These are phyloP conservation scores for Euproctis similis DNA, from an alignment of 2,888 invertebrate species.

Conservation along the genomic window DNA sequence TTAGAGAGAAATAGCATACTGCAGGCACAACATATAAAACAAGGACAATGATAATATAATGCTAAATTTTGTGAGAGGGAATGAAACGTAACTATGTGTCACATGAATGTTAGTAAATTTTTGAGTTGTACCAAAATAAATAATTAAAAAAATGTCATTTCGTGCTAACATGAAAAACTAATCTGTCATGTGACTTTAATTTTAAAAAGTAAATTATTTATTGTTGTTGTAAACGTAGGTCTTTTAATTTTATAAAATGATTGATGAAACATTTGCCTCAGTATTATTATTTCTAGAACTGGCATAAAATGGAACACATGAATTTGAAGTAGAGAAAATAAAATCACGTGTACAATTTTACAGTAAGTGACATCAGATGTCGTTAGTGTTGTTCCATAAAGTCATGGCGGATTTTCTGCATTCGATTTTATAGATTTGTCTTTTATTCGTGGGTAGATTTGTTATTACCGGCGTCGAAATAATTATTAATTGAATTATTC, in stretches of 20 bases:
- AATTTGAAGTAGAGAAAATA: slow-evolving; percentile 48
- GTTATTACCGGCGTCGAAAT: slow-evolving; percentile 57
- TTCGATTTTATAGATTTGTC: slow-evolving; percentile 60
- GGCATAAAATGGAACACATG: slow-evolving; percentile 52
- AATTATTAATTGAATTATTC: slow-evolving; percentile 50
- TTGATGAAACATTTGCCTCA: too few species aligned
- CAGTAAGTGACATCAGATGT: slow-evolving; percentile 54
- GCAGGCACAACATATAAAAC: too few species aligned
- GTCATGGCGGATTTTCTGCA: slow-evolving; percentile 72
- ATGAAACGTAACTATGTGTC: too few species aligned
- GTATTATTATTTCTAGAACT: slow-evolving; percentile 25
- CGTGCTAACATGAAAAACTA: background rate
- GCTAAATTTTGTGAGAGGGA: too few species aligned
- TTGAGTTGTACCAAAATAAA: too few species aligned
- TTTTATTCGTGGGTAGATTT: slow-evolving; percentile 70
- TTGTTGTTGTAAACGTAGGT: too few species aligned
- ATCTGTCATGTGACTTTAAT: slow-evolving; percentile 27
- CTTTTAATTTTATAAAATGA: too few species aligned
- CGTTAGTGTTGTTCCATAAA: slow-evolving; percentile 59
- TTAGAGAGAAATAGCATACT: too few species aligned
- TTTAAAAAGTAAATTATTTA: background rate
- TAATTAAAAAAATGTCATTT: too few species aligned
- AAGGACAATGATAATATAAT: too few species aligned
- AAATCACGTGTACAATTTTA: slow-evolving; percentile 63
- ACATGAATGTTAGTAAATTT: too few species aligned